phyloP scores from a whole-genome alignment of 2,888 invertebrate species.

The Pyrrhia umbra region DNA sequence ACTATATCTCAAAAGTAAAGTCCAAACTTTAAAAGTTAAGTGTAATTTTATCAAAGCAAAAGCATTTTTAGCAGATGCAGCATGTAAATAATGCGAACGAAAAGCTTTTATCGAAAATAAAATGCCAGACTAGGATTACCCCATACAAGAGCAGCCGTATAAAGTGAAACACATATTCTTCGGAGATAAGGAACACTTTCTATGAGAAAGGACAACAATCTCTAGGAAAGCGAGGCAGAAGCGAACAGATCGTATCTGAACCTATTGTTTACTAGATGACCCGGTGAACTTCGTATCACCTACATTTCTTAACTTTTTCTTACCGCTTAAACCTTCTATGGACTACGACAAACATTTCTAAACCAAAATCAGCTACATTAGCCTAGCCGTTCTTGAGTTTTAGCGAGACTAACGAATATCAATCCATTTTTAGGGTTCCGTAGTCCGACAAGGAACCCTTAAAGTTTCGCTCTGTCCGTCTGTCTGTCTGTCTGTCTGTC shows the following conservation, averaged over 20 bases:
- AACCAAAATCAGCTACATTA: too few relatives aligned
- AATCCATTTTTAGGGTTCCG: too few relatives aligned
- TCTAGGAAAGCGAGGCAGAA: conserved; percentile 23
- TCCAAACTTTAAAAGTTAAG: neutral
- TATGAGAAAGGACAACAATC: conserved; percentile 34
- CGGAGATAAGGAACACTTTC: conserved; percentile 43
- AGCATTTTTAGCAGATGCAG: conserved; percentile 16
- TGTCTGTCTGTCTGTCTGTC: too few relatives aligned
- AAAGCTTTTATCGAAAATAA: conserved; percentile 51
- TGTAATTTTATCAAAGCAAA: neutral
- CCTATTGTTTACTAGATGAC: conserved; percentile 44
- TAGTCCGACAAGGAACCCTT: too few relatives aligned
- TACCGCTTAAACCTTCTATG: too few relatives aligned
- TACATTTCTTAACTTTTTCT: too few relatives aligned
- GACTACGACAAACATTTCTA: too few relatives aligned
- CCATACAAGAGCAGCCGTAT: conserved; percentile 28
- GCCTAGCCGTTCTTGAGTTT: too few relatives aligned
- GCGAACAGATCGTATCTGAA: conserved; percentile 35
- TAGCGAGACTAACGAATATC: too few relatives aligned
- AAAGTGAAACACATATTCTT: conserved; percentile 31
- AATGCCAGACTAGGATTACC: conserved; percentile 42
- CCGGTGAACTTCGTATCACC: too few relatives aligned
- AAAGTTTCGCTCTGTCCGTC: too few relatives aligned
- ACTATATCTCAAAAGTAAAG: too few relatives aligned
- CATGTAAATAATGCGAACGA: conserved; percentile 22